Evolutionary conservation across 2,888 invertebrate species (phyloP).

Genomic region (Ametastegia equiseti): DNA sequence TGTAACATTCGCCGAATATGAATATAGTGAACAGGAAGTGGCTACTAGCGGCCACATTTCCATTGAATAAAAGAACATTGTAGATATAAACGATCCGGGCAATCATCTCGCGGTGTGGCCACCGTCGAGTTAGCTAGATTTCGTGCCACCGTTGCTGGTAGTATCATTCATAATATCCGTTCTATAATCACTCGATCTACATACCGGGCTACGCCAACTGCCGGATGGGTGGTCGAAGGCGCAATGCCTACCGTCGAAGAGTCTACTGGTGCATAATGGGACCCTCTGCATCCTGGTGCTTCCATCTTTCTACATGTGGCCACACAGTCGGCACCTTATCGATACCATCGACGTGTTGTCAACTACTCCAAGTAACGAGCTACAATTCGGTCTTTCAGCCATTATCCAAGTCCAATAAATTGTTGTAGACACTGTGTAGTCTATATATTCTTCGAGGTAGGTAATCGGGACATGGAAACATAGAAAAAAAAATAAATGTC

Average conservation of each 20-base stretch:
- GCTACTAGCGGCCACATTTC: not conserved
- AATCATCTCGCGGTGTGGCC: constrained; percentile 36
- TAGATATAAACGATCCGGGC: not conserved
- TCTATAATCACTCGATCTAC: constrained; percentile 68
- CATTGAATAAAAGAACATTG: not conserved
- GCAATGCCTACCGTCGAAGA: constrained; percentile 55
- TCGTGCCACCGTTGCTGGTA: constrained; percentile 21
- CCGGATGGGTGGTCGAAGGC: constrained; percentile 70
- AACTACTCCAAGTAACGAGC: constrained; percentile 23
- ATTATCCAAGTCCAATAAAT: constrained; percentile 4
- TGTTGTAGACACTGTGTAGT: not conserved
- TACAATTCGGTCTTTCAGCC: not conserved
- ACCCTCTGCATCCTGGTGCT: not conserved
- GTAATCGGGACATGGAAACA: not conserved
- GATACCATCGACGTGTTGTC: constrained; percentile 38
- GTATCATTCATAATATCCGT: constrained; percentile 62
- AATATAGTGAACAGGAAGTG: not conserved
- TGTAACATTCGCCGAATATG: not conserved
- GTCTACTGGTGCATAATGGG: not conserved
- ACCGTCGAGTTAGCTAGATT: constrained; percentile 33
- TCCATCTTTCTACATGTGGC: constrained; percentile 36
- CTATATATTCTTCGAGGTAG: not conserved
- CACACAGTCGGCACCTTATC: constrained; percentile 24
- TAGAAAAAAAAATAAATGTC: not conserved
- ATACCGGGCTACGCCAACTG: constrained; percentile 65